These are phyloP conservation scores for Cantharis lateralis DNA, from an alignment of 2,888 invertebrate species.

Conservation along the genomic window DNA sequence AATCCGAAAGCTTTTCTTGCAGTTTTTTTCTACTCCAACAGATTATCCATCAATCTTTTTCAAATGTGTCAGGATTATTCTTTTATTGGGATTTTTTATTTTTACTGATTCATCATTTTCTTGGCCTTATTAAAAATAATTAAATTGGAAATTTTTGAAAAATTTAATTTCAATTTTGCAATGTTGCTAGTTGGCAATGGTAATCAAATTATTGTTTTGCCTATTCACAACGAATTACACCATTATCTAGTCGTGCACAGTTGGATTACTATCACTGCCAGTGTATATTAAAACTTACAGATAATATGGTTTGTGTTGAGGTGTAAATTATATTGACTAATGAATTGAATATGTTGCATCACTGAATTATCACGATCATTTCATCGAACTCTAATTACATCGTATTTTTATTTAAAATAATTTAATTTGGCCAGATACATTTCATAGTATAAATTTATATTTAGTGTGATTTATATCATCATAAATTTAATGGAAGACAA, in stretches of 20 bases:
- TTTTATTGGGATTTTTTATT: not conserved
- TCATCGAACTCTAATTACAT: not conserved
- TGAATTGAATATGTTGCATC: not conserved
- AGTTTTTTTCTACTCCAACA: slow-evolving; percentile 16
- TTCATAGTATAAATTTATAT: not conserved
- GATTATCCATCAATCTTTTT: slow-evolving; percentile 30
- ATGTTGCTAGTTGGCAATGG: not conserved
- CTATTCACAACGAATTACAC: not conserved
- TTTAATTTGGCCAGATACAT: not conserved
- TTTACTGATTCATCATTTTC: slow-evolving; percentile 7
- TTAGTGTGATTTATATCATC: not conserved
- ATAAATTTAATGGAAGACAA: not conserved
- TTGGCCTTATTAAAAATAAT: not conserved
- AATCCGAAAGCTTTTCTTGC: slow-evolving; percentile 10
- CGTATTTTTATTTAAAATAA: not conserved
- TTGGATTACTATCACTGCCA: not conserved
- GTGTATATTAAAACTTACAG: not conserved
- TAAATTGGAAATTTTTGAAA: not conserved
- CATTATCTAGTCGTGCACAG: not conserved
- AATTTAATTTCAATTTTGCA: not conserved
- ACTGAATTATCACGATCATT: not conserved
- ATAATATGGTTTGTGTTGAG: not conserved
- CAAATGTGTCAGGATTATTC: slow-evolving; percentile 9
- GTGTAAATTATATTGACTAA: not conserved
- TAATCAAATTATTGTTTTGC: not conserved